Conservation (phyloP, 2,113 vertebrate genomes). For the Falcunculus frontatus region DNA sequence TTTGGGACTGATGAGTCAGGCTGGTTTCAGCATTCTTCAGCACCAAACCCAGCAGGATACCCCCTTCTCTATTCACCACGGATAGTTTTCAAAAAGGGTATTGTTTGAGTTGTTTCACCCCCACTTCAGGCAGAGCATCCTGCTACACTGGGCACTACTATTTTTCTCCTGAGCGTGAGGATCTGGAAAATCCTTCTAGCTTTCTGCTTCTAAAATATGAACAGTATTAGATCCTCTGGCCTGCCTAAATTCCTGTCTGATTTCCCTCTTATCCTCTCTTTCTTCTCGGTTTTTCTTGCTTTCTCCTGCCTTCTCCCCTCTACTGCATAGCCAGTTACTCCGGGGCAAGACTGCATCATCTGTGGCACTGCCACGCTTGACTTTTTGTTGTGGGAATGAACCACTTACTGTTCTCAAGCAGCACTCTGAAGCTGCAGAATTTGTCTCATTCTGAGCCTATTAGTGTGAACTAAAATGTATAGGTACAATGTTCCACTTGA, state of each 20-base stretch:
- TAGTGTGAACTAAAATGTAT: neutral
- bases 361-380: fast-evolving
- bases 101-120: neutral
- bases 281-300: neutral
- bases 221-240: neutral
- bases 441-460: neutral
- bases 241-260: neutral
- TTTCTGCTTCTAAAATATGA: neutral
- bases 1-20: neutral
- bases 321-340: neutral
- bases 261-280: neutral
- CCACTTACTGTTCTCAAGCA: neutral
- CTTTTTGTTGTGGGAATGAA: neutral
- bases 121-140: neutral
- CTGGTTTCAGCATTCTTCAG: neutral
- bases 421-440: neutral
- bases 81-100: neutral
- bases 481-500: neutral
- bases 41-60: neutral
- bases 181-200: neutral
- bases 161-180: neutral
- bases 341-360: neutral
- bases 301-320: neutral
- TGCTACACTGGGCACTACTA: neutral
- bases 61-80: neutral